Conservation (phyloP, 2,113 vertebrate genomes). For the Tachysurus fulvidraco region DNA sequence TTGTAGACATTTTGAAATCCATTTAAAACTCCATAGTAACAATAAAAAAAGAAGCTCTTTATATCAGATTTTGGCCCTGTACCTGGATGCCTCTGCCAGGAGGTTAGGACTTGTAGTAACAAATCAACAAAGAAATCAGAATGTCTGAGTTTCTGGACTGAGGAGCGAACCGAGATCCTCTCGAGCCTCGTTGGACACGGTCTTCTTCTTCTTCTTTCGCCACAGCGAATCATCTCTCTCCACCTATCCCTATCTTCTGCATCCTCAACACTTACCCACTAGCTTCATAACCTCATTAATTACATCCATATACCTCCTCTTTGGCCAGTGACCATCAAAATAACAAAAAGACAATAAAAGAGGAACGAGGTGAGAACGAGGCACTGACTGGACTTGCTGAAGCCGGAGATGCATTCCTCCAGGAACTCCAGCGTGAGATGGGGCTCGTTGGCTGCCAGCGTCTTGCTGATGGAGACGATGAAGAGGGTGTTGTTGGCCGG, state of each 20-base stretch:
- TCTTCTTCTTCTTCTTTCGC: too few species aligned
- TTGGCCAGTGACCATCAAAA: neutral
- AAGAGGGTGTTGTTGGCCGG: conserved; percentile 99
- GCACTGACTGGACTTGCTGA: conserved; percentile 98
- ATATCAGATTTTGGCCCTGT: neutral
- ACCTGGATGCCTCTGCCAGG: neutral
- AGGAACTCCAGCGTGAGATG: conserved; percentile 97
- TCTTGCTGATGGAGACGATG: conserved; percentile 99
- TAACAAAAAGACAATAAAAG: neutral
- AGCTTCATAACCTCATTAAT: too few species aligned
- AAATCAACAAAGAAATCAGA: neutral
- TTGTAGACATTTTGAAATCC: neutral
- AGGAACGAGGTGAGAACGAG: neutral
- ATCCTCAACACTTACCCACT: too few species aligned
- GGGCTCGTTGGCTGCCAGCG: conserved; percentile 94
- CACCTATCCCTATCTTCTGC: too few species aligned
- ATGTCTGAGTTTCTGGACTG: neutral
- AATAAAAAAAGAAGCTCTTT: neutral
- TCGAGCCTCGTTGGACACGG: neutral
- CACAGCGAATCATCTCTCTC: too few species aligned
- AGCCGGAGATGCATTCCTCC: conserved; percentile 99
- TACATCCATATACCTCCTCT: too few species aligned
- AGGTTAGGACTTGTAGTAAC: neutral
- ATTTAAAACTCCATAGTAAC: neutral
- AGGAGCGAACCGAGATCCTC: neutral